Percentiles rank a stretch among this genome's conserved stretches.
phyloP scores from a whole-genome alignment of 1,140 invertebrate species.

The Trachelipus rathkii region DNA sequence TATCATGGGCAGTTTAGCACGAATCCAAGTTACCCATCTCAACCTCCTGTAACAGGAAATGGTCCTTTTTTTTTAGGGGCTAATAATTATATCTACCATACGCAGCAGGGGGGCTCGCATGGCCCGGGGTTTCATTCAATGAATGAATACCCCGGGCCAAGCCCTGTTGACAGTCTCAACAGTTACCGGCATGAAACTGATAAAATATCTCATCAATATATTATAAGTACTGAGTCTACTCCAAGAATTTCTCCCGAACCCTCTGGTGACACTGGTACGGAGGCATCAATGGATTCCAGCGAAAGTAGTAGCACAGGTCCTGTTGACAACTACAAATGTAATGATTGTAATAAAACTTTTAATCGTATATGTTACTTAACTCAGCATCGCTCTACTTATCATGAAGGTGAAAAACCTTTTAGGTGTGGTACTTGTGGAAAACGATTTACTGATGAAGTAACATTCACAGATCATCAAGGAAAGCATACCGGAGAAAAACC shows the following conservation, averaged over 20 bases:
- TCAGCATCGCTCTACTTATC: conserved; percentile 84
- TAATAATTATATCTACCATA: conserved; percentile 21
- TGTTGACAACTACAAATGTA: conserved; percentile 58
- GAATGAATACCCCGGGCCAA: conserved; percentile 42
- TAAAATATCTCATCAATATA: conserved; percentile 20
- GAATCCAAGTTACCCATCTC: conserved; percentile 31
- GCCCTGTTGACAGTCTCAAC: conserved; percentile 32
- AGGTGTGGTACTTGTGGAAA: conserved; percentile 80
- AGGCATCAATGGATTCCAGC: conserved; percentile 41
- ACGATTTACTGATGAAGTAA: conserved; percentile 64
- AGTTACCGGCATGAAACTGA: conserved; percentile 32
- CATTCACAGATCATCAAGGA: conserved; percentile 64
- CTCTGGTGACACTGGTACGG: conserved; percentile 36
- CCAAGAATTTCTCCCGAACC: conserved; percentile 24
- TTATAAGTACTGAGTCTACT: conserved; percentile 32
- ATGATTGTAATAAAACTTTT: conserved; percentile 77
- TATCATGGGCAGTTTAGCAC: conserved; percentile 45
- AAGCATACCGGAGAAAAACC: conserved; percentile 81
- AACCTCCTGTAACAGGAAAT: conserved; percentile 22
- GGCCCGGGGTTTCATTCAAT: conserved; percentile 44
- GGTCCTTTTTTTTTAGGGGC: conserved; percentile 9
- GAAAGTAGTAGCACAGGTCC: conserved; percentile 31
- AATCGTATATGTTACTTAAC: conserved; percentile 78
- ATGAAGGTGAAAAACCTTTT: conserved; percentile 76
- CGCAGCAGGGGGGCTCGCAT: conserved; percentile 38